Evolutionary conservation across 1,140 invertebrate genomes (phyloP).

Genomic region (Drosophila kohkoa): DNA sequence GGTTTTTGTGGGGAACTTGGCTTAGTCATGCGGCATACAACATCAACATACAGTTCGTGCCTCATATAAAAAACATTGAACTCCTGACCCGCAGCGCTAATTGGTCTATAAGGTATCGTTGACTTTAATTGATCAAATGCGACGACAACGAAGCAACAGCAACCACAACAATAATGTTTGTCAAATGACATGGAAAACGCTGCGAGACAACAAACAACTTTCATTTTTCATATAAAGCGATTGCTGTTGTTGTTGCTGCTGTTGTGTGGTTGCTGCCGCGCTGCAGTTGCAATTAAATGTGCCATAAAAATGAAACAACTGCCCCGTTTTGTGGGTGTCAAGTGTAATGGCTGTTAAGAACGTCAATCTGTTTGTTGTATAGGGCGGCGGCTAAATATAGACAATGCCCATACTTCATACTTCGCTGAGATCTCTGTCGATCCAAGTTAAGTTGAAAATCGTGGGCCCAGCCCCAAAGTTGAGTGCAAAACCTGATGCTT

Average conservation of each 20-base stretch:
- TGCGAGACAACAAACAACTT: constrained; percentile 74
- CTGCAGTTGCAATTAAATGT: constrained; percentile 75
- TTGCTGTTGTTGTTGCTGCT: constrained; percentile 16
- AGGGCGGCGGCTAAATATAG: constrained; percentile 80
- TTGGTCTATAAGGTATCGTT: constrained; percentile 64
- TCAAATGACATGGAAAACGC: constrained; percentile 36
- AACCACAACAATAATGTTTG: constrained; percentile 8
- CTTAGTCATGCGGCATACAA: constrained; percentile 36
- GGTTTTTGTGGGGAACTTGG: constrained; percentile 9
- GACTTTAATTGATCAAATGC: constrained; percentile 78
- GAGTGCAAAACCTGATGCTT: constrained; percentile 61
- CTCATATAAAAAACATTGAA: constrained; percentile 59
- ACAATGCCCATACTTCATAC: constrained; percentile 39
- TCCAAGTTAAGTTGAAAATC: constrained; percentile 4
- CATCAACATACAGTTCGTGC: constrained; percentile 27
- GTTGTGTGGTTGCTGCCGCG: constrained; percentile 9
- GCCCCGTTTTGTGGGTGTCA: constrained; percentile 74
- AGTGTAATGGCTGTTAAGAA: constrained; percentile 65
- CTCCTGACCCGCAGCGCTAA: constrained; percentile 73
- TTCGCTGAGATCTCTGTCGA: not conserved
- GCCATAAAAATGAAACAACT: constrained; percentile 56
- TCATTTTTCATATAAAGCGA: constrained; percentile 74
- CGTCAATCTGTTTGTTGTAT: constrained; percentile 29
- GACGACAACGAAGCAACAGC: constrained; percentile 41
- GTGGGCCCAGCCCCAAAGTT: constrained; percentile 59